Conservation (phyloP, 2,797 vertebrate species). For the Odontamblyopus rebecca region DNA sequence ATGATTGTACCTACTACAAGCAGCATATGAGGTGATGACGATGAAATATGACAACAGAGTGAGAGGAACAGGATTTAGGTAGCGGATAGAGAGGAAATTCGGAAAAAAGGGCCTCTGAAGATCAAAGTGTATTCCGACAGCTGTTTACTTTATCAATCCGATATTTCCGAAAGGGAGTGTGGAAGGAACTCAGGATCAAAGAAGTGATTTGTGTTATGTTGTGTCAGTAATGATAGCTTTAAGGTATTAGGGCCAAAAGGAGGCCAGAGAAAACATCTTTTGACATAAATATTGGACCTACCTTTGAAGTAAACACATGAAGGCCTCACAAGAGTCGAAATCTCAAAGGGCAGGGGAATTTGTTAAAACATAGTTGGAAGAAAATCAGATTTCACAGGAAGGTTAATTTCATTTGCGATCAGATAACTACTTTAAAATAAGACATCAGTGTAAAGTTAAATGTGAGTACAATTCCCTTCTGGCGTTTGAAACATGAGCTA, state of each 20-base stretch:
- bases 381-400: neutral
- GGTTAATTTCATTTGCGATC: neutral
- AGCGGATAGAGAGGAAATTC: neutral
- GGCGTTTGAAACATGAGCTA: too few species aligned
- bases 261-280: neutral
- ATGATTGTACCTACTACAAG: neutral
- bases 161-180: slow-evolving; percentile 30
- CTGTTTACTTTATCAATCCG: slow-evolving; percentile 35
- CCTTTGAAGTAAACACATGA: slow-evolving; percentile 3
- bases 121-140: slow-evolving; percentile 41
- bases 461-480: too few species aligned
- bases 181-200: slow-evolving; percentile 40
- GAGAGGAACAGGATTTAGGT: neutral
- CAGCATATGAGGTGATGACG: neutral
- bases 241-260: neutral
- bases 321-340: neutral
- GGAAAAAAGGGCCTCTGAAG: slow-evolving; percentile 11
- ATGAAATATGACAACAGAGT: neutral
- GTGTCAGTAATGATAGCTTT: neutral
- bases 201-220: slow-evolving; percentile 11
- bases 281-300: neutral
- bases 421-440: too few species aligned
- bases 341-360: neutral
- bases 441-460: too few species aligned
- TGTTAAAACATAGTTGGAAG: neutral